Evolutionary conservation across 1,140 invertebrate genomes (phyloP), one percentile per base, ranked within the genome.

Genomic region (Platyscapa corneri): DNA sequence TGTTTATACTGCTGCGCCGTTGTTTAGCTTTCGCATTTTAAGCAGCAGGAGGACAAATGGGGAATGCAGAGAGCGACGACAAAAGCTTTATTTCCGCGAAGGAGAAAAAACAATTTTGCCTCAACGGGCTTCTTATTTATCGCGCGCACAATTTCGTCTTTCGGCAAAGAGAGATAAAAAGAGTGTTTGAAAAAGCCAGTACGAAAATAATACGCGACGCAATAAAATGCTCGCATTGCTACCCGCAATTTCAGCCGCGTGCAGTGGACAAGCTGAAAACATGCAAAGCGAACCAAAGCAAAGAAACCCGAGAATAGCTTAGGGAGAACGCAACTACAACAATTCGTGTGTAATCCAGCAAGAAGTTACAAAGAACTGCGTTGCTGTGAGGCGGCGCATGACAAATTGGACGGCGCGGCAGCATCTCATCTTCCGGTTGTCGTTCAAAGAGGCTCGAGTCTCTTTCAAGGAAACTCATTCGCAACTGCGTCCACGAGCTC

Each of bases 81-180:
- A 14, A 27, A 23, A 3, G 7, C 14, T 65, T 32, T 32, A 72
- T 39, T 18, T 6, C 0, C 34, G 5, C 18, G 67, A 72, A 32
- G 67, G n/a, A n/a, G n/a, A n/a, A n/a, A 39, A 72, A 72, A 72
- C 67, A 39, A 72, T 72, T 72, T 72, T 10, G 37, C 20, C 67
- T 72, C 18, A 39, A 72, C 39, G 20, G 34, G 67, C 18, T 20
- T 39, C 56, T 37, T 72, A 72, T 72, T 72, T 72, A 39, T 39
- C 67, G 67, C 16, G 3, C 1, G 67, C 18, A 23, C 34, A 39
- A 72, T 72, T 39, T 23, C 56, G 23, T 5, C 56, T 60, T 27
- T 60, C 3, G 56, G 42, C 7, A 56, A 56, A 56, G 18, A 14
- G 27, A 27, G 27, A 60, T 27, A 23, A 60, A 27, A 60, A 18